phyloP scores from a whole-genome alignment of 2,113 vertebrate species.

The Galbula dea region DNA sequence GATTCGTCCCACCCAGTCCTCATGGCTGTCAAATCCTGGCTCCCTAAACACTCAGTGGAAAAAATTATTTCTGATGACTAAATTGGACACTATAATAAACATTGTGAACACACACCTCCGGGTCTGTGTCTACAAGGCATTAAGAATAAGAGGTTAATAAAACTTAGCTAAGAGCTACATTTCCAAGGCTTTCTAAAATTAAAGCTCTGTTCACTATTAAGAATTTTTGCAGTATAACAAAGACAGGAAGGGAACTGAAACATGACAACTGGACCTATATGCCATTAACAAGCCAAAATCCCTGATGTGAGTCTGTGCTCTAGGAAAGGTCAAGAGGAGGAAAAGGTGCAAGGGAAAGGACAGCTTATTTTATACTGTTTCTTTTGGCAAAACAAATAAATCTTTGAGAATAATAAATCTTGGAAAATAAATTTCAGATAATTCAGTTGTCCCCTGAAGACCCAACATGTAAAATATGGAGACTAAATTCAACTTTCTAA shows the following conservation, averaged over 20 bases:
- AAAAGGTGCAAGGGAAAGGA: background rate
- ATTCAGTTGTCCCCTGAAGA: conserved; percentile 45
- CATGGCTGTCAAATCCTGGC: background rate
- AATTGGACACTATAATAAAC: conserved; percentile 8
- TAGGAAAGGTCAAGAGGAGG: background rate
- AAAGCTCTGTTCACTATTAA: conserved; percentile 16
- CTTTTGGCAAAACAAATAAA: conserved; percentile 45
- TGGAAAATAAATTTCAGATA: conserved; percentile 39
- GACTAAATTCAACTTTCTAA: conserved; percentile 18
- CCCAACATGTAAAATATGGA: conserved; percentile 18
- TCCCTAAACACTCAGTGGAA: background rate
- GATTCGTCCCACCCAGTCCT: conserved; percentile 4
- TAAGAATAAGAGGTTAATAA: conserved; percentile 18
- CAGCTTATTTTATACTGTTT: conserved; percentile 37
- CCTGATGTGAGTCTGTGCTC: background rate
- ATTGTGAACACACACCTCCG: background rate
- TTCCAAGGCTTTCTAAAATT: conserved; percentile 24
- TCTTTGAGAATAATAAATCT: conserved; percentile 52
- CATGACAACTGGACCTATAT: background rate
- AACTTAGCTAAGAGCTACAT: conserved; percentile 6
- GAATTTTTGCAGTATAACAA: conserved; percentile 4
- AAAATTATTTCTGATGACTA: conserved; percentile 27
- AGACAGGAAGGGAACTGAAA: conserved; percentile 21
- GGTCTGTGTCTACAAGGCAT: background rate
- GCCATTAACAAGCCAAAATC: conserved; percentile 12